Percentiles rank a stretch among this genome's conserved stretches.
Evolutionary conservation across 2,113 vertebrate genomes (phyloP).

Genomic region (Gorilla gorilla): DNA sequence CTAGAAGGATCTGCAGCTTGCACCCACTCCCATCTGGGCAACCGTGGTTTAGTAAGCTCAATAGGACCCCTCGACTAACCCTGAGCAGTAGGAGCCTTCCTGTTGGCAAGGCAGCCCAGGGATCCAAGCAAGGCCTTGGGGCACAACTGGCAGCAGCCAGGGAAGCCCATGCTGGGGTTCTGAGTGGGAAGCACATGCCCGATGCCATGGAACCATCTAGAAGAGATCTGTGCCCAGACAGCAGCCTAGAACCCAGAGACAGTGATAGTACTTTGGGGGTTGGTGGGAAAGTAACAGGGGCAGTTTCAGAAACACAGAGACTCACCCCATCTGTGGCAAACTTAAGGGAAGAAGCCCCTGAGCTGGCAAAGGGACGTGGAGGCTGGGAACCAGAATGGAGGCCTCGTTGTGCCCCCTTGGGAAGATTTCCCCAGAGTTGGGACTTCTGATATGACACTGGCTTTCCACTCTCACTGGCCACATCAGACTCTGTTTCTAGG

Average conservation of each 20-base stretch:
- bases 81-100: background rate
- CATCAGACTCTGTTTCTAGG: background rate
- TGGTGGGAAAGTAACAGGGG: background rate
- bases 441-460: rapidly evolving
- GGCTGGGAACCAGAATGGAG: background rate
- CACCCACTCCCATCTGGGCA: background rate
- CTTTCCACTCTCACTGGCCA: background rate
- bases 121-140: background rate
- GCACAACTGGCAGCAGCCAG: background rate
- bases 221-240: background rate
- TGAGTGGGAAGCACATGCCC: background rate
- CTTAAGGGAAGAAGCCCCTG: background rate
- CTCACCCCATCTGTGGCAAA: background rate
- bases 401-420: background rate
- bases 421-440: background rate
- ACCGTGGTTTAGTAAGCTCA: background rate
- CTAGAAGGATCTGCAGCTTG: background rate
- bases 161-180: background rate
- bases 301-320: background rate
- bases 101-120: background rate
- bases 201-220: background rate
- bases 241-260: background rate
- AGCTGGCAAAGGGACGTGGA: background rate
- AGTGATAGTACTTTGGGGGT: background rate
- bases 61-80: background rate